phyloP scores from a whole-genome alignment of 1,140 invertebrate species.

The Pseudomyrmex dendroicus region DNA sequence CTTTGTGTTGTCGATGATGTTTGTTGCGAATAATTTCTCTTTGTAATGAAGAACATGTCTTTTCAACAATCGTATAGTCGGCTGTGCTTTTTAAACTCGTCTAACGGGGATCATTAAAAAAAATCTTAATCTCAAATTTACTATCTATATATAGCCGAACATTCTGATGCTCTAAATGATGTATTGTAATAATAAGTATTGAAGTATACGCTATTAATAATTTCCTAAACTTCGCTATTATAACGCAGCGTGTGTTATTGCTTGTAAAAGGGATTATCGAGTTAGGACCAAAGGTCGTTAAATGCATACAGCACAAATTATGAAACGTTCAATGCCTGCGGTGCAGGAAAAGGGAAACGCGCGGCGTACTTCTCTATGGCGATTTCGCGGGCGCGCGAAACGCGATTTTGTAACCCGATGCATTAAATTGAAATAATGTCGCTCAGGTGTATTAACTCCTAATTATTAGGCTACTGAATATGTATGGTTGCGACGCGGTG shows the following conservation, averaged over 20 bases:
- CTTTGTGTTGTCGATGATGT: too few species aligned
- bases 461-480: slow-evolving; percentile 57
- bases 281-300: slow-evolving; percentile 1
- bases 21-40: too few species aligned
- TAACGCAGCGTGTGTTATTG: not conserved
- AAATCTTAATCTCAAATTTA: too few species aligned
- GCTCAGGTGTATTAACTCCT: slow-evolving; percentile 60
- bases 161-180: too few species aligned
- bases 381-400: slow-evolving; percentile 26
- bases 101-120: too few species aligned
- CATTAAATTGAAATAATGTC: slow-evolving; percentile 61
- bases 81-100: too few species aligned
- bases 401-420: slow-evolving; percentile 31
- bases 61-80: too few species aligned
- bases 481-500: slow-evolving; percentile 54
- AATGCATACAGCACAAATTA: slow-evolving; percentile 27
- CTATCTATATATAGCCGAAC: too few species aligned
- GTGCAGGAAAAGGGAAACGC: not conserved
- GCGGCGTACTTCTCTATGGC: not conserved
- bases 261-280: slow-evolving; percentile 10
- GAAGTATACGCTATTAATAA: not conserved
- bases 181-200: not conserved
- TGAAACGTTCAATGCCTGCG: slow-evolving; percentile 25
- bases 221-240: not conserved
- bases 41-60: too few species aligned